Evolutionary conservation across 2,797 vertebrate species (phyloP), one percentile per base, ranked within the genome.

Genomic region (Danio albolineatus): DNA sequence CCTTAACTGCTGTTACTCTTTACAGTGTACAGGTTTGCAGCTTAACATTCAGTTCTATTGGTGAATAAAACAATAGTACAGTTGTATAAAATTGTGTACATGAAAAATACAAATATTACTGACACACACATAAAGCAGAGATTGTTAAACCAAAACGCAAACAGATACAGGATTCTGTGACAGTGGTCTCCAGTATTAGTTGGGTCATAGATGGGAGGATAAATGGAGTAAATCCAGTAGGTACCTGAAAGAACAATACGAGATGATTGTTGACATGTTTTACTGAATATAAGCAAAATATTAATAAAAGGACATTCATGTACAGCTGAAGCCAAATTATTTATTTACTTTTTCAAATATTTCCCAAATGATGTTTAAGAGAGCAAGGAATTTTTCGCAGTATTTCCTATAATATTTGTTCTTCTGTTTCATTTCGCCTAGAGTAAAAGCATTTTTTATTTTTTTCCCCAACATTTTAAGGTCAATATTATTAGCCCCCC

Each of bases 141-240:
- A 0, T 86, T 91, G 56, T 86, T 90, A 82, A 83, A 88, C 91
- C 91, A 92, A 86, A 93, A 92, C 46, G 91, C 90, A 60, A 90
- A 93, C 75, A 89, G 64, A 85, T 92, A 93, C 21, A 93, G 49
- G 0, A 74, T 88, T 84, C 46, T 90, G 69, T 91, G 39, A 60
- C 92, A 93, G 86, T 90, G 92, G 0, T 16, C 9, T 0, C 72
- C 39, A 12, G 7, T 10, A 0, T 0, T 2, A 0, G 85, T 83
- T 1, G 67, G 85, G 54, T 54, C 28, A 79, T 86, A 92, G 83
- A 67, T 87, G 2, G 91, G 90, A 79, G 89, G 0, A 74, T 92
- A 91, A 79, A 93, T 88, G 1, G 92, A 91, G 78, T 91, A 94
- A 81, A 94, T 88, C 93, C 92, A 94, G 79, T 91, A 85, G 0